Evolutionary conservation across 2,888 invertebrate genomes (phyloP).

Genomic region (Flexamia atlantica): DNA sequence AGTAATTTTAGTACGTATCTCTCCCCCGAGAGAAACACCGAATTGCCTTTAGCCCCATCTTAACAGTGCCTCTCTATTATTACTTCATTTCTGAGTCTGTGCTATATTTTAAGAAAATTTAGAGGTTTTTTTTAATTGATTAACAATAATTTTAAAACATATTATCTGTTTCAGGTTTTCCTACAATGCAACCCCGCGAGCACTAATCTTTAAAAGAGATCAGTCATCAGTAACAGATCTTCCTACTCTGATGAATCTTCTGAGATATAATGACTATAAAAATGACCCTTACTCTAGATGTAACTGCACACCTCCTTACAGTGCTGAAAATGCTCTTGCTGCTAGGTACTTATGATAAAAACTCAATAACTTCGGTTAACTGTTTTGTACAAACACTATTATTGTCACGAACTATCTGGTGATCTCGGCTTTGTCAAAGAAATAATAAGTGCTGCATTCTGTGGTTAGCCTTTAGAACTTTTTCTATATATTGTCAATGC

Average conservation of each 20-base stretch:
- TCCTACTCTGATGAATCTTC: constrained; percentile 78
- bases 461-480: too few relatives aligned
- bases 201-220: constrained; percentile 80
- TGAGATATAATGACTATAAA: constrained; percentile 84
- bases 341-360: constrained; percentile 73
- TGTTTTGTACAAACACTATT: too few relatives aligned
- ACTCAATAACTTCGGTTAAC: too few relatives aligned
- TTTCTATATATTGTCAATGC: too few relatives aligned
- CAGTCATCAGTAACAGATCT: constrained; percentile 78
- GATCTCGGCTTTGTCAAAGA: neutral
- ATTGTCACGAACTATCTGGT: neutral
- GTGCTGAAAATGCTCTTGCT: constrained; percentile 84
- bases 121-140: neutral
- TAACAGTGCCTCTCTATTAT: constrained; percentile 77
- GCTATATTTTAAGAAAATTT: neutral
- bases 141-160: neutral
- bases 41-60: too few relatives aligned
- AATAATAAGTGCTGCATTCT: too few relatives aligned
- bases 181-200: constrained; percentile 81
- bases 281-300: constrained; percentile 83
- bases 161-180: constrained; percentile 78
- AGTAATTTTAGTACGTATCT: too few relatives aligned
- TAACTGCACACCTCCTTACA: constrained; percentile 83
- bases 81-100: constrained; percentile 75
- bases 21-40: too few relatives aligned